A percentile compares a stretch with the other conserved stretches of the same genome.
Conservation (phyloP, 1,140 invertebrate species). For the Ladona fulva region DNA sequence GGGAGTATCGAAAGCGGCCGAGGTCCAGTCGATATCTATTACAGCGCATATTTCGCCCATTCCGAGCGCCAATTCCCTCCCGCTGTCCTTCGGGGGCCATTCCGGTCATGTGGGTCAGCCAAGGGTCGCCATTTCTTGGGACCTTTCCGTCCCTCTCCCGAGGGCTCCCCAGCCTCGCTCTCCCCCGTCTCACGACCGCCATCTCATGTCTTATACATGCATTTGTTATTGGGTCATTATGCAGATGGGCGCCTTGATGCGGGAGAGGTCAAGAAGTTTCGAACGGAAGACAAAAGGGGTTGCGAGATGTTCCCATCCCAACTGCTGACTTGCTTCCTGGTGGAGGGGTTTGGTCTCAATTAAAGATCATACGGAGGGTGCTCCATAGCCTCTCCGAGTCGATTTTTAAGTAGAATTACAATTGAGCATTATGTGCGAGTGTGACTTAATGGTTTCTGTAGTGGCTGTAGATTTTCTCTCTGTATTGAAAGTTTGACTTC, state of each 20-base stretch:
- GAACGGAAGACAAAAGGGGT: neutral
- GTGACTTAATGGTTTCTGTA: too few species aligned
- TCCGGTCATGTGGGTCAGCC: neutral
- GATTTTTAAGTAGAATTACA: too few species aligned
- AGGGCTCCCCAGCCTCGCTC: neutral
- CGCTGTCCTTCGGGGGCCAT: neutral
- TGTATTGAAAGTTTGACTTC: too few species aligned
- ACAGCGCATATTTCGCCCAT: neutral
- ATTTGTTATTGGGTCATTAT: neutral
- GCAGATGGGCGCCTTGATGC: neutral
- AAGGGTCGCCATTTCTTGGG: neutral
- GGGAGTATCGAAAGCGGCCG: neutral
- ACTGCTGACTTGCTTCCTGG: too few species aligned
- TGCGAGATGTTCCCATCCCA: too few species aligned
- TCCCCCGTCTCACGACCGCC: neutral
- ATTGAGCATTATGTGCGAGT: too few species aligned
- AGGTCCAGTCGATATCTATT: slow-evolving; percentile 7
- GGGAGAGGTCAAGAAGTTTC: neutral
- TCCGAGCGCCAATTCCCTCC: neutral
- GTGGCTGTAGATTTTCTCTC: too few species aligned
- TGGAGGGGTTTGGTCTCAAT: too few species aligned
- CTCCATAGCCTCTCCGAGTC: too few species aligned
- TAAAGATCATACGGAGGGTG: too few species aligned
- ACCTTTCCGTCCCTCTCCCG: neutral
- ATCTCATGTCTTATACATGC: neutral